Evolutionary conservation across 2,888 invertebrate genomes (phyloP).

Genomic region (Lithophane leautieri): DNA sequence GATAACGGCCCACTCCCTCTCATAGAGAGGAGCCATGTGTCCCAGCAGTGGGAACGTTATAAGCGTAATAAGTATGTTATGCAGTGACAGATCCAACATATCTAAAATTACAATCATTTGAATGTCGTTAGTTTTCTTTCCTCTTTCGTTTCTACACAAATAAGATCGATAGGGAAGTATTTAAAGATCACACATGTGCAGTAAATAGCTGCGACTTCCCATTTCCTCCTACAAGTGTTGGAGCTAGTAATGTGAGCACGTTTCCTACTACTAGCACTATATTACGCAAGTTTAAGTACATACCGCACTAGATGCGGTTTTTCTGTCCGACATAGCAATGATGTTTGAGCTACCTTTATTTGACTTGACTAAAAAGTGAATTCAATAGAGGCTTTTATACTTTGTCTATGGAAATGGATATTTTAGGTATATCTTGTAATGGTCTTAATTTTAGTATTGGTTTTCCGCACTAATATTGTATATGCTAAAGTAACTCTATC

Average conservation of each 20-base stretch:
- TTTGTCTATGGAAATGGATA: neutral
- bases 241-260: conserved; percentile 13
- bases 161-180: conserved; percentile 29
- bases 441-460: neutral
- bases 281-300: conserved; percentile 37
- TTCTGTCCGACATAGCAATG: conserved; percentile 34
- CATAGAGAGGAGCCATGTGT: too few species aligned
- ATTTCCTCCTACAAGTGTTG: conserved; percentile 31
- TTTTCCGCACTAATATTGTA: too few species aligned
- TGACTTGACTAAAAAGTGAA: neutral
- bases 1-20: too few species aligned
- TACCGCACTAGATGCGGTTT: conserved; percentile 32
- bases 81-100: neutral
- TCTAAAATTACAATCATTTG: neutral
- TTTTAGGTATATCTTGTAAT: neutral
- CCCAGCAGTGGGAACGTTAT: too few species aligned
- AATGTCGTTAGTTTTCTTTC: neutral
- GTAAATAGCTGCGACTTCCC: conserved; percentile 22
- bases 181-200: conserved; percentile 30
- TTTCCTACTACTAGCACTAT: conserved; percentile 14
- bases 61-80: too few species aligned
- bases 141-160: neutral
- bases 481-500: too few species aligned
- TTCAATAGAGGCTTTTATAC: neutral
- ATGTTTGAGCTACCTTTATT: conserved; percentile 44